Conservation (phyloP, 2,113 vertebrate species). For the Myrmecobius fasciatus region DNA sequence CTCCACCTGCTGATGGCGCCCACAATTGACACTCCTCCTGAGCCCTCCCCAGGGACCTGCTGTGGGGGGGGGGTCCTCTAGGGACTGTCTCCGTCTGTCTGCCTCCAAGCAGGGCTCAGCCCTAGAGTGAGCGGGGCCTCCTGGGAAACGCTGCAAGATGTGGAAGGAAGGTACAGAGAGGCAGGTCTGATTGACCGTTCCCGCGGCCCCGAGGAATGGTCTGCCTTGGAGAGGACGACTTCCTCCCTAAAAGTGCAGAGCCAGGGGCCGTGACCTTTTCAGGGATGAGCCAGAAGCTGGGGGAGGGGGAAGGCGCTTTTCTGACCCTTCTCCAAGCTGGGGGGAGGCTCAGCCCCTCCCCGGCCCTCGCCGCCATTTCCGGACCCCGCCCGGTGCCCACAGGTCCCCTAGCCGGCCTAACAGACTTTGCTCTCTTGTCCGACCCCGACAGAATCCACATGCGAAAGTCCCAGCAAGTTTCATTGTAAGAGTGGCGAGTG, state of each 20-base stretch:
- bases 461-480: slow-evolving; percentile 93
- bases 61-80: no score
- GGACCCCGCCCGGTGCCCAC: no score
- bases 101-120: neutral
- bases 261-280: no score
- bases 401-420: slow-evolving; percentile 28
- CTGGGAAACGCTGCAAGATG: neutral
- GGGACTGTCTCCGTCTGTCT: neutral
- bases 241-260: neutral
- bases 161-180: no score
- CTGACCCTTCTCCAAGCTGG: neutral
- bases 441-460: slow-evolving; percentile 90
- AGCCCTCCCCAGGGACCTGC: neutral
- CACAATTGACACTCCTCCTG: no score
- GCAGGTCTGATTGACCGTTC: neutral
- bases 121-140: neutral
- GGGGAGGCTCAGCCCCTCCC: neutral
- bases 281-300: neutral
- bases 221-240: neutral
- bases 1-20: no score
- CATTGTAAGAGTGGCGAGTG: slow-evolving; percentile 97
- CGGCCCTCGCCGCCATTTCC: no score
- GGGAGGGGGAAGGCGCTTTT: neutral
- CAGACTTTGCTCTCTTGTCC: slow-evolving; percentile 78
- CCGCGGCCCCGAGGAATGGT: neutral